Evolutionary conservation across 2,888 invertebrate genomes (phyloP), one percentile per base, ranked within the genome.

Genomic region (Fabriciana adippe): DNA sequence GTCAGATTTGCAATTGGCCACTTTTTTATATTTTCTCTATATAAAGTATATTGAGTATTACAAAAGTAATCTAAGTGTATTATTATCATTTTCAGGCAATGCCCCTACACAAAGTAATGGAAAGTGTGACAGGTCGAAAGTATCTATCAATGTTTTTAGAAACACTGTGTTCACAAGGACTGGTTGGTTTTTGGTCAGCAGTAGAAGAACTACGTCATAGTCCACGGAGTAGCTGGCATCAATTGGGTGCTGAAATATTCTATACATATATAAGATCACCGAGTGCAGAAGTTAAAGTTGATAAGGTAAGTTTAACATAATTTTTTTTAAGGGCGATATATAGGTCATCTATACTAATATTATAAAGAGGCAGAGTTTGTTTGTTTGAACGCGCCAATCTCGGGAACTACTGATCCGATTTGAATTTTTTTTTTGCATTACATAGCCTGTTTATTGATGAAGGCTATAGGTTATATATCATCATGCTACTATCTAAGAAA

Each of bases 181-280:
- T 97, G 66, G 95, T 98, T 8, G 96, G 97, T 0, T 98, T 96
- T 81, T 98, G 97, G 95, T 95, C 94, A 77, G 96, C 97, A 0
- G 97, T 97, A 0, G 97, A 98, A 79, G 97, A 97, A 84, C 87
- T 98, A 71, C 94, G 96, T 73, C 93, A 94, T 67, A 94, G 96
- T n/a, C 95, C 95, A 57, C 93, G 96, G 74, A 95, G 95, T 70
- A 94, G 94, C 74, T 96, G 96, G 94, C 97, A 98, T 86, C 97
- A 97, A 78, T 89, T 97, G 41, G 98, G 97, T 13, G 96, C 97
- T n/a, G 97, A 98, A 86, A 97, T 98, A 79, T 98, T 97, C 88
- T 97, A 97, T 81, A 97, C 97, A 4, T 97, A 96, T 78, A 96
- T 98, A 70, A 93, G 96, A 73, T 96, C 96, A 61, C 96, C 96